Conservation (phyloP, 2,888 invertebrate species). For the Eilema sororculum region DNA sequence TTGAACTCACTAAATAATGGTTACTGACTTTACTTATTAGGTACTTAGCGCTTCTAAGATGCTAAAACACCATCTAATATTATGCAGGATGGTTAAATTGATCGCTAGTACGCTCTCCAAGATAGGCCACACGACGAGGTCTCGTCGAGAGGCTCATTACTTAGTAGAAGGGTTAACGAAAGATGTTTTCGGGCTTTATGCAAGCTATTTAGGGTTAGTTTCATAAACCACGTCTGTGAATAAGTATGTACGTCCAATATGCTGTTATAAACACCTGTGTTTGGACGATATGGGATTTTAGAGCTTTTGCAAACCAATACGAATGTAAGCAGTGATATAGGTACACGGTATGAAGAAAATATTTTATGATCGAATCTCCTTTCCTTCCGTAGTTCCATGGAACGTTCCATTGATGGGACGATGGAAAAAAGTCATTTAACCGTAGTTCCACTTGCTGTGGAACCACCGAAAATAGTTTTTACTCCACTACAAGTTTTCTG, state of each 20-base stretch:
- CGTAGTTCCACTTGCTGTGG: no score
- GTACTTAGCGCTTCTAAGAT: neutral
- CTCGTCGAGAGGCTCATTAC: neutral
- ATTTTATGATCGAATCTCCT: no score
- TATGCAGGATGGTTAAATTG: conserved; percentile 3
- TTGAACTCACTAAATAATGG: neutral
- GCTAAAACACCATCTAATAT: neutral
- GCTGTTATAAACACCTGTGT: neutral
- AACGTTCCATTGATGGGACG: no score
- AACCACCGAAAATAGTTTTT: no score
- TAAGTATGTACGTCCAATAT: neutral
- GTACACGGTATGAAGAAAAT: neutral
- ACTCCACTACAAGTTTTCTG: no score
- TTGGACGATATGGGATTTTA: neutral
- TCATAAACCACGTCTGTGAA: neutral
- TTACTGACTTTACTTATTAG: neutral
- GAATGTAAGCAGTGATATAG: neutral
- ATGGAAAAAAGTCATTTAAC: no score
- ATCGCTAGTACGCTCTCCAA: neutral
- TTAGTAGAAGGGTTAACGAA: conserved; percentile 13
- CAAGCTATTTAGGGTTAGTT: conserved; percentile 2
- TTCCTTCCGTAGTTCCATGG: no score
- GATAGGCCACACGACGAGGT: conserved; percentile 10
- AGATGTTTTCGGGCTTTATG: conserved; percentile 3
- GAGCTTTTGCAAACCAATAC: neutral